phyloP scores from a whole-genome alignment of 1,140 invertebrate genomes.

The Calephelis nemesis region DNA sequence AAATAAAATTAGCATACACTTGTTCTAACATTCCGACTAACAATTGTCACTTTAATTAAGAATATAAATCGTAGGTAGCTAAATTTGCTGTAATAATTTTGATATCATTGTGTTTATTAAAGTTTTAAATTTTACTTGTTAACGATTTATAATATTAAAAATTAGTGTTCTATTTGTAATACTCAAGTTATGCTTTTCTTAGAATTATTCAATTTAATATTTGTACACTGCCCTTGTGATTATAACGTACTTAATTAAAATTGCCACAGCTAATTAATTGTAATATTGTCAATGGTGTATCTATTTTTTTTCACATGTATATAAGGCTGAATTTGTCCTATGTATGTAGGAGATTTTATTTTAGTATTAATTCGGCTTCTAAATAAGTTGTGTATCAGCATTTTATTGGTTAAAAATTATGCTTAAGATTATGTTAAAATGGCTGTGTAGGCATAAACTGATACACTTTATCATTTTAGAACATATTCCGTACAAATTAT shows the following conservation, averaged over 20 bases:
- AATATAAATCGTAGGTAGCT: conserved; percentile 63
- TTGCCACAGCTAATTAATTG: conserved; percentile 43
- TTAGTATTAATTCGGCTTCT: conserved; percentile 46
- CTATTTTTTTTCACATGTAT: conserved; percentile 47
- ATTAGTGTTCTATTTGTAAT: conserved; percentile 29
- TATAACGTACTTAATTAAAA: conserved; percentile 59
- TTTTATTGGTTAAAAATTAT: conserved; percentile 28
- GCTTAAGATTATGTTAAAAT: conserved; percentile 29
- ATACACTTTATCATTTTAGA: background rate
- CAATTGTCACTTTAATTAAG: conserved; percentile 44
- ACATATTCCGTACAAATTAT: background rate
- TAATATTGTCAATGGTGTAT: conserved; percentile 40
- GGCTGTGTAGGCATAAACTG: conserved; percentile 32
- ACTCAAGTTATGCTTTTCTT: conserved; percentile 34
- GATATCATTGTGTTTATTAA: conserved; percentile 51
- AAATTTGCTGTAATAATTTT: conserved; percentile 64
- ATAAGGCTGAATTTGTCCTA: conserved; percentile 49
- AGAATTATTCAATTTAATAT: conserved; percentile 34
- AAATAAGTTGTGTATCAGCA: conserved; percentile 29
- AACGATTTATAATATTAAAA: conserved; percentile 31
- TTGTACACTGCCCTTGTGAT: conserved; percentile 50
- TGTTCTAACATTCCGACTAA: conserved; percentile 49
- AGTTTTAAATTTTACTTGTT: conserved; percentile 41
- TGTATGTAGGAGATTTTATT: conserved; percentile 30
- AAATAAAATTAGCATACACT: conserved; percentile 31